Base-by-base conservation (phyloP, 2,888 invertebrate genomes). In the Heteromurus nitidus region DNA sequence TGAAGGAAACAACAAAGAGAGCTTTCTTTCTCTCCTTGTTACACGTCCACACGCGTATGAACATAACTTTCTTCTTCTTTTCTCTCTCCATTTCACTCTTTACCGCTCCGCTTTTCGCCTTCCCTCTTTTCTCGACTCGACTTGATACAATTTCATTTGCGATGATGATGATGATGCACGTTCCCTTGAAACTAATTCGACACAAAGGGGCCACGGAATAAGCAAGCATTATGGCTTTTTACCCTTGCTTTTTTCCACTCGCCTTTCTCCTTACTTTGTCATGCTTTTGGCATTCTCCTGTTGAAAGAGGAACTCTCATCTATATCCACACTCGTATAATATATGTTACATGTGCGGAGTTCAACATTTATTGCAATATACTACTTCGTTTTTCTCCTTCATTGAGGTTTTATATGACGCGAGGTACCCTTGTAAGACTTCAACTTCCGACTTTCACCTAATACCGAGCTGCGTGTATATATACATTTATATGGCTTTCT, bases 81-180 rank as follows among this genome's bases (percentile, higher is more conserved):
- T 26, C 47, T 16, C 22, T 62, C 62, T 16, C 24, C 24, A n/a
- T 58, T 24, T 24, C n/a, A 24, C 65, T 65, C 31, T 30, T 62
- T 62, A 18, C 44, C 26, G 31, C 69, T 53, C 31, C 47, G 13
- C 3, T 26, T 55, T 28, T 53, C 44, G 28, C 20, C 36, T 62
- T 13, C 36, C 22, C 36, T 30, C 62, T n/a, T 36, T 9, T 62
- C 24, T n/a, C 30, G 20, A 22, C 60, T 30, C 30, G 28, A 31
- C 53, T 69, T 31, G 30, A 31, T 69, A 31, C 69, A 31, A 69
- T 30, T 53, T 69, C 69, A 69, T 69, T 53, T 28, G 53, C 36
- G 69, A 47, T 69, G 69, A 55, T 69, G 69, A 31, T 65, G 62
- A 69, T 70, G 58, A 70, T 70, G 58, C 70, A 70, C 55, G 55